Conservation (phyloP, 2,888 invertebrate species). For the Ormia ochracea region DNA sequence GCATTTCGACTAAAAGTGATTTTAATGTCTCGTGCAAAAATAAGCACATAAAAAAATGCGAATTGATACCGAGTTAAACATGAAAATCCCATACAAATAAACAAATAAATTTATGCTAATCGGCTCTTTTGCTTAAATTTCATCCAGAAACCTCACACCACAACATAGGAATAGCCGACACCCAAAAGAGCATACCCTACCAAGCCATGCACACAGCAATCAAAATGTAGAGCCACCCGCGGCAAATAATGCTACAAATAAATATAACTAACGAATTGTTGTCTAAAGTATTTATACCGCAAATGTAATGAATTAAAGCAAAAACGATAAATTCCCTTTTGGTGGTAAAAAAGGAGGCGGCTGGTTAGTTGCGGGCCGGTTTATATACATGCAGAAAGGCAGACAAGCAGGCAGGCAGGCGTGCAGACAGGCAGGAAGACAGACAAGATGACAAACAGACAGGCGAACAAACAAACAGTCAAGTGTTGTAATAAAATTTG, state of each 20-base stretch:
- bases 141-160: background rate
- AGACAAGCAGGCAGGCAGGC: background rate
- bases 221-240: constrained; percentile 2
- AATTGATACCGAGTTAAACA: constrained; percentile 60
- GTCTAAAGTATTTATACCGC: constrained; percentile 47
- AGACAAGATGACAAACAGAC: background rate
- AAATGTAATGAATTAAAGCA: constrained; percentile 47
- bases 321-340: constrained; percentile 27
- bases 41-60: constrained; percentile 30
- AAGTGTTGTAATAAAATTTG: constrained; percentile 54
- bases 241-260: background rate
- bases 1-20: constrained; percentile 3
- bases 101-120: constrained; percentile 65
- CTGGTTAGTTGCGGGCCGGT: background rate
- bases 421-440: background rate
- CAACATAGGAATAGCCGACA: background rate
- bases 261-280: constrained; percentile 26
- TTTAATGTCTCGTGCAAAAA: constrained; percentile 6
- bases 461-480: constrained; percentile 10
- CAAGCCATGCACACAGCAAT: background rate
- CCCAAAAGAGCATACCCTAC: background rate
- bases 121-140: constrained; percentile 57
- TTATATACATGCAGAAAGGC: background rate
- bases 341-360: background rate
- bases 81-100: constrained; percentile 62